Percentiles rank a stretch among this genome's conserved stretches.
phyloP scores from a whole-genome alignment of 2,888 invertebrate species.

The Amaurobius ferox region DNA sequence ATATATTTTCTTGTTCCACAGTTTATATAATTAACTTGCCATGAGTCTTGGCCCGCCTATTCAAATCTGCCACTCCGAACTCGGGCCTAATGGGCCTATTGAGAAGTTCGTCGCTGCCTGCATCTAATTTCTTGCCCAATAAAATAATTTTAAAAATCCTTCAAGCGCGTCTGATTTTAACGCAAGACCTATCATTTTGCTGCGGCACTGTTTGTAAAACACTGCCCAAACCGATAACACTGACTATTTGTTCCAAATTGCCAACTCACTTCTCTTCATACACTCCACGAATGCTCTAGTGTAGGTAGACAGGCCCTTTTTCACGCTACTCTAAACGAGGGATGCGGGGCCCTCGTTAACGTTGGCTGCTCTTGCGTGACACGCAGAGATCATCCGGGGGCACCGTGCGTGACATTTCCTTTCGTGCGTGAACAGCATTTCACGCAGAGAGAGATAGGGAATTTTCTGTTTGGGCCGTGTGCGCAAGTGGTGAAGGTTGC shows the following conservation, averaged over 20 bases:
- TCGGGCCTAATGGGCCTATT: no score
- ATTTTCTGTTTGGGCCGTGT: not conserved
- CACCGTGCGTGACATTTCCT: constrained; percentile 36
- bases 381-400: constrained; percentile 55
- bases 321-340: constrained; percentile 43
- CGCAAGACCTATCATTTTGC: not conserved
- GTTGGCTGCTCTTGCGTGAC: constrained; percentile 67
- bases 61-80: no score
- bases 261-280: not conserved
- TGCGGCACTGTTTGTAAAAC: not conserved
- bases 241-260: constrained; percentile 14
- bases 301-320: constrained; percentile 46
- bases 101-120: no score
- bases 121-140: no score
- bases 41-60: no score
- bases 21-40: no score
- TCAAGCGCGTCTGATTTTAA: no score
- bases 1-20: no score
- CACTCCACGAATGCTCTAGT: not conserved
- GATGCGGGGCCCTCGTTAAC: constrained; percentile 52
- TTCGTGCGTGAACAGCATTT: constrained; percentile 27
- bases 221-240: constrained; percentile 1
- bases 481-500: constrained; percentile 9
- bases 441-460: not conserved
- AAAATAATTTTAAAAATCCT: no score